A percentile compares a stretch with the other conserved stretches of the same genome.
These are phyloP conservation scores for Ganaspis sp. DNA, from an alignment of 1,140 invertebrate species.

Conservation along the genomic window DNA sequence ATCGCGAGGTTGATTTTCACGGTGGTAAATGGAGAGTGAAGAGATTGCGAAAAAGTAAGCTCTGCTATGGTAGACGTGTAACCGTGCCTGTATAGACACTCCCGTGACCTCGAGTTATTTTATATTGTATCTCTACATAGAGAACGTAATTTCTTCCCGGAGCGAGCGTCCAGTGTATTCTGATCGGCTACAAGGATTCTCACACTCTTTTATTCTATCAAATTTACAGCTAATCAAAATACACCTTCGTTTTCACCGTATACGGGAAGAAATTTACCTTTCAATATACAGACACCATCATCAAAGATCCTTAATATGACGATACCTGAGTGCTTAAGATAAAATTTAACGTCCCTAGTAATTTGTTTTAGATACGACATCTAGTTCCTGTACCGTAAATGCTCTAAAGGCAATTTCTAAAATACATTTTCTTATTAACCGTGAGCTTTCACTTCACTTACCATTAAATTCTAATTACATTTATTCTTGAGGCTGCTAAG, in stretches of 20 bases:
- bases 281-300: not conserved
- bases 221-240: not conserved
- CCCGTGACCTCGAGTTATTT: conserved; percentile 9
- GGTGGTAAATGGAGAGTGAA: conserved; percentile 22
- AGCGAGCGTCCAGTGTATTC: not conserved
- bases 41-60: conserved; percentile 12
- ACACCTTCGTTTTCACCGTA: not conserved
- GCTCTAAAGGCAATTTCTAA: conserved; percentile 19
- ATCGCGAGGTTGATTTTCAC: conserved; percentile 11
- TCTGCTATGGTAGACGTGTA: not conserved
- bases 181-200: not conserved
- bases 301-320: not conserved
- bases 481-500: not conserved
- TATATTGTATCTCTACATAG: not conserved
- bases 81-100: conserved; percentile 14
- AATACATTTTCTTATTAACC: conserved; percentile 7
- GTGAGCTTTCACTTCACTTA: conserved; percentile 23
- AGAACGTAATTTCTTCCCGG: not conserved
- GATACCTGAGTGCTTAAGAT: not conserved
- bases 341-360: not conserved
- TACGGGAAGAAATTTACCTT: not conserved
- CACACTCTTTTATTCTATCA: not conserved
- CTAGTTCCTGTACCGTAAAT: conserved; percentile 12
- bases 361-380: conserved; percentile 7
- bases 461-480: conserved; percentile 8